Evolutionary conservation across 2,797 vertebrate species (phyloP).

Genomic region (Galaxias olidus): DNA sequence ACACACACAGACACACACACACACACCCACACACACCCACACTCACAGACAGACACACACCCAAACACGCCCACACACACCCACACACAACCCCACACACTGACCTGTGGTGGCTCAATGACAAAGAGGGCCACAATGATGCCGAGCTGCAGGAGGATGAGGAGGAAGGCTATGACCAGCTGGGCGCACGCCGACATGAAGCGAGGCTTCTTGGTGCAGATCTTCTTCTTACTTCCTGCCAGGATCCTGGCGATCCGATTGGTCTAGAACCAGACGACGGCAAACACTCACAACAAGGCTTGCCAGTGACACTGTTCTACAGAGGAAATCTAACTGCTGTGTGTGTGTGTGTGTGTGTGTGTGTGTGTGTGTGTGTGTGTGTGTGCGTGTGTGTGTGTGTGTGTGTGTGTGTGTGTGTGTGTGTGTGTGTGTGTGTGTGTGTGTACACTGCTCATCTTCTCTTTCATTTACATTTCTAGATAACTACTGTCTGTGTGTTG

Average conservation of each 20-base stretch:
- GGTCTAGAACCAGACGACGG: slow-evolving; percentile 68
- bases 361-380: no score
- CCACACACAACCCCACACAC: slow-evolving; percentile 14
- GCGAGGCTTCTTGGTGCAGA: slow-evolving; percentile 98
- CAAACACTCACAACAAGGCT: slow-evolving; percentile 38
- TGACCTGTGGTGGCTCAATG: slow-evolving; percentile 93
- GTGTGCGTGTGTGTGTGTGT: no score
- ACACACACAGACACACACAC: neutral
- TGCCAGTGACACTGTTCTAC: slow-evolving; percentile 29
- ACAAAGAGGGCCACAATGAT: slow-evolving; percentile 96
- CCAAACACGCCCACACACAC: neutral
- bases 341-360: no score
- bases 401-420: no score
- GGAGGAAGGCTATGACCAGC: slow-evolving; percentile 92
- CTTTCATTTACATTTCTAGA: no score
- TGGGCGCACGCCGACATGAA: slow-evolving; percentile 99
- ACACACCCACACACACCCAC: slow-evolving; percentile 2
- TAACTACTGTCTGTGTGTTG: no score
- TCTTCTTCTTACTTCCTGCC: slow-evolving; percentile 99
- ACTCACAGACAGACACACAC: no score
- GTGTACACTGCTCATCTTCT: no score
- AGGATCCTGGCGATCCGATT: slow-evolving; percentile 96
- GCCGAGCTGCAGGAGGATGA: slow-evolving; percentile 94
- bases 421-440: no score
- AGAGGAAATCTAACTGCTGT: no score